These are phyloP conservation scores for Catharus ustulatus DNA, from an alignment of 2,797 vertebrate genomes.

Conservation along the genomic window DNA sequence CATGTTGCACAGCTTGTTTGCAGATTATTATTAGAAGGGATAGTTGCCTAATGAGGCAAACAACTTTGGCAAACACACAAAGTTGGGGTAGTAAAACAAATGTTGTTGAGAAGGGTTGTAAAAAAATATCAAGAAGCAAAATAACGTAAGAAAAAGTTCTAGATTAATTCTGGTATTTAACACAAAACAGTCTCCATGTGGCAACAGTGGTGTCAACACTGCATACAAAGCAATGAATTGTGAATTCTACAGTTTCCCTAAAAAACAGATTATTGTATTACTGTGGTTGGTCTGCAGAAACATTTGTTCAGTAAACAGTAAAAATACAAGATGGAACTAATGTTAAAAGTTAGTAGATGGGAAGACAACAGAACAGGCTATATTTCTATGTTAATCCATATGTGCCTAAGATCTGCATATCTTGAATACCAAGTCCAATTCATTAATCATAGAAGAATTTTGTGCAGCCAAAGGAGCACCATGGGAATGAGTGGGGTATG, in stretches of 20 bases:
- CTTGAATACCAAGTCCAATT: background rate
- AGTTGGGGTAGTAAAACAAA: background rate
- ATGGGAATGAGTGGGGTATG: background rate
- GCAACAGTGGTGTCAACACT: background rate
- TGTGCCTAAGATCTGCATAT: background rate
- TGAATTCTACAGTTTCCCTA: background rate
- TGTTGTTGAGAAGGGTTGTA: background rate
- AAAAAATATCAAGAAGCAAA: background rate
- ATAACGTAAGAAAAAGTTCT: background rate
- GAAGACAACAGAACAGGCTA: background rate
- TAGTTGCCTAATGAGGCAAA: background rate
- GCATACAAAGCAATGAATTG: background rate
- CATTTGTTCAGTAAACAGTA: background rate
- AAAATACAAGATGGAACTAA: background rate
- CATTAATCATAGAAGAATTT: background rate
- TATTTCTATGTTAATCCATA: background rate
- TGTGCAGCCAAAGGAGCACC: background rate
- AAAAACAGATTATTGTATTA: background rate
- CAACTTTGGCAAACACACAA: background rate
- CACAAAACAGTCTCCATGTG: background rate
- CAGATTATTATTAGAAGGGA: background rate
- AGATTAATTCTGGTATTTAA: background rate
- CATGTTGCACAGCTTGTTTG: background rate
- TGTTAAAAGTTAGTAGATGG: background rate
- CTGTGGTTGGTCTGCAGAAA: background rate